phyloP scores from a whole-genome alignment of 2,888 invertebrate genomes.

The Ryuthela nishihirai region DNA sequence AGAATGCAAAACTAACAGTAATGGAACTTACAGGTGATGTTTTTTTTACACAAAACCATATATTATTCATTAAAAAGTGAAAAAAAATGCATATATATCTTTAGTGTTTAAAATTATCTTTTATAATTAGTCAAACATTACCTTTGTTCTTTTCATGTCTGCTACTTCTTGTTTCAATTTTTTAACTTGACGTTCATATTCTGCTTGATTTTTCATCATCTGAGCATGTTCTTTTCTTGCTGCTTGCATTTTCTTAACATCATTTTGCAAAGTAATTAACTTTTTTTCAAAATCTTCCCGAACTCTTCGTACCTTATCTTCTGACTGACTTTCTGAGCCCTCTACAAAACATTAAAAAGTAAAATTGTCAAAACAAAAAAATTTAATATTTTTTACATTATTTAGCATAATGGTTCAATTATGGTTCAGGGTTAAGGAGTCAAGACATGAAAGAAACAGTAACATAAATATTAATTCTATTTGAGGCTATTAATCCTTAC shows the following conservation, averaged over 20 bases:
- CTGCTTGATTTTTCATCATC: constrained; percentile 70
- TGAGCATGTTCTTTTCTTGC: constrained; percentile 86
- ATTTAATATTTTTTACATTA: not conserved
- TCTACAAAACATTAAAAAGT: constrained; percentile 1
- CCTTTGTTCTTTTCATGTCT: constrained; percentile 80
- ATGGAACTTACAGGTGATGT: too few relatives aligned
- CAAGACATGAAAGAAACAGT: too few relatives aligned
- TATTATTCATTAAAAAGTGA: too few relatives aligned
- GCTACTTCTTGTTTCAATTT: constrained; percentile 67
- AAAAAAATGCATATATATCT: too few relatives aligned
- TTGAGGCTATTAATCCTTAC: too few relatives aligned
- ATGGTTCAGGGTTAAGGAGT: too few relatives aligned
- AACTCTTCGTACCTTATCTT: constrained; percentile 64
- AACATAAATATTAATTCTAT: too few relatives aligned
- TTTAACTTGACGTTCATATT: constrained; percentile 69
- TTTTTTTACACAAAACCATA: too few relatives aligned
- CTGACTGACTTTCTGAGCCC: constrained; percentile 45
- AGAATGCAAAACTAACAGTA: too few relatives aligned
- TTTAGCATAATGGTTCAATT: too few relatives aligned
- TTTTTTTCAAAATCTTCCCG: constrained; percentile 87
- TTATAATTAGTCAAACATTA: constrained; percentile 45
- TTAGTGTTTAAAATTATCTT: not conserved
- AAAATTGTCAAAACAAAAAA: not conserved
- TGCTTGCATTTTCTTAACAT: constrained; percentile 75
- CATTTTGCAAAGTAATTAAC: constrained; percentile 75